Evolutionary conservation across 2,888 invertebrate genomes (phyloP).

Genomic region (Drosophila silvestris): DNA sequence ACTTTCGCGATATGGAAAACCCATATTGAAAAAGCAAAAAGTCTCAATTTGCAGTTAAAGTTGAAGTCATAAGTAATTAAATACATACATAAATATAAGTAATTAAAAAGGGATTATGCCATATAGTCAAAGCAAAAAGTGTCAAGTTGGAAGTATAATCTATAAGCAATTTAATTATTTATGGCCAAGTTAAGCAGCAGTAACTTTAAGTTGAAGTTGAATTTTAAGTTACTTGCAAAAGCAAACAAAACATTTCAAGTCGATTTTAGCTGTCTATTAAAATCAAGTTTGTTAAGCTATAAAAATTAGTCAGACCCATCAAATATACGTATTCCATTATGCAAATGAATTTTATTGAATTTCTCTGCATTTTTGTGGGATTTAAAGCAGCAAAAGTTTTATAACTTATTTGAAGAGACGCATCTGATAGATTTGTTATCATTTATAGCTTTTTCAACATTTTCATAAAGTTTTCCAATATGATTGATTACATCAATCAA

Average conservation of each 20-base stretch:
- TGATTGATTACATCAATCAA: constrained; percentile 14
- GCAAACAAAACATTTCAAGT: not conserved
- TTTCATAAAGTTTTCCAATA: not conserved
- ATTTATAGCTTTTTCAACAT: not conserved
- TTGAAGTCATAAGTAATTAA: not conserved
- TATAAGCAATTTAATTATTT: not conserved
- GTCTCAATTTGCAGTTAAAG: not conserved
- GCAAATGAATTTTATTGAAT: not conserved
- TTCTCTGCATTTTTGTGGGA: not conserved
- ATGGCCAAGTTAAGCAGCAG: not conserved
- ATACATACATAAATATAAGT: not conserved
- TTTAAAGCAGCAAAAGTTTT: not conserved
- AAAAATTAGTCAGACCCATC: not conserved
- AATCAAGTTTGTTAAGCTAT: not conserved
- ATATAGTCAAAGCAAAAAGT: no score
- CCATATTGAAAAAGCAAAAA: not conserved
- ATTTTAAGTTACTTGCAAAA: not conserved
- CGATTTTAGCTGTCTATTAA: not conserved
- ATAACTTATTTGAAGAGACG: not conserved
- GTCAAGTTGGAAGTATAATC: not conserved
- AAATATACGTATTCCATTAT: not conserved
- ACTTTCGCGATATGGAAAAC: not conserved
- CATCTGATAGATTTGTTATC: not conserved
- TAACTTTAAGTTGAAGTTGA: not conserved
- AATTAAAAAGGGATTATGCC: not conserved